Evolutionary conservation across 2,888 invertebrate genomes (phyloP).

Genomic region (Neria commutata): DNA sequence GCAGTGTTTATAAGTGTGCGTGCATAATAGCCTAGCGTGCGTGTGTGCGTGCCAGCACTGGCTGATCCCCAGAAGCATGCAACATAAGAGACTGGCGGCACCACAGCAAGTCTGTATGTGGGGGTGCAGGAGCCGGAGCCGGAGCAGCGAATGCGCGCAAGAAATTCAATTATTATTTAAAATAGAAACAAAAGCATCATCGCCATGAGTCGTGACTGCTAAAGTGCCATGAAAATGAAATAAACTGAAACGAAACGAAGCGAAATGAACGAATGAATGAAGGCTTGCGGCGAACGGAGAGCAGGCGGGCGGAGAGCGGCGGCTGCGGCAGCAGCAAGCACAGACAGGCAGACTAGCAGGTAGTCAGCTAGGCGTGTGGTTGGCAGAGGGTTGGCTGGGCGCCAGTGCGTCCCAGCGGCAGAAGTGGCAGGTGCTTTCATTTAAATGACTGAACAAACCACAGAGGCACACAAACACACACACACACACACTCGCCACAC

Average conservation of each 20-base stretch:
- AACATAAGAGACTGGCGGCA: not conserved
- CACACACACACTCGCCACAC: not conserved
- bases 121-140: too few relatives aligned
- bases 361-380: too few relatives aligned
- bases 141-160: not conserved
- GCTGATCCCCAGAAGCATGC: not conserved
- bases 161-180: constrained; percentile 4
- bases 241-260: not conserved
- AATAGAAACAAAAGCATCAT: not conserved
- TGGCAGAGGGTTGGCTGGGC: too few relatives aligned
- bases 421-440: constrained; percentile 1
- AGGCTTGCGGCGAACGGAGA: not conserved
- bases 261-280: not conserved
- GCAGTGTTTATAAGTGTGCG: not conserved
- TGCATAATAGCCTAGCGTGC: not conserved
- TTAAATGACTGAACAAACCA: not conserved
- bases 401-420: too few relatives aligned
- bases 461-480: too few relatives aligned
- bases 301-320: not conserved
- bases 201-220: not conserved
- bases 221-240: constrained; percentile 4
- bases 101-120: too few relatives aligned
- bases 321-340: too few relatives aligned
- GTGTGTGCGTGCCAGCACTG: not conserved
- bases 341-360: too few relatives aligned